phyloP scores from a whole-genome alignment of 2,888 invertebrate species.

The Adineta ricciae region DNA sequence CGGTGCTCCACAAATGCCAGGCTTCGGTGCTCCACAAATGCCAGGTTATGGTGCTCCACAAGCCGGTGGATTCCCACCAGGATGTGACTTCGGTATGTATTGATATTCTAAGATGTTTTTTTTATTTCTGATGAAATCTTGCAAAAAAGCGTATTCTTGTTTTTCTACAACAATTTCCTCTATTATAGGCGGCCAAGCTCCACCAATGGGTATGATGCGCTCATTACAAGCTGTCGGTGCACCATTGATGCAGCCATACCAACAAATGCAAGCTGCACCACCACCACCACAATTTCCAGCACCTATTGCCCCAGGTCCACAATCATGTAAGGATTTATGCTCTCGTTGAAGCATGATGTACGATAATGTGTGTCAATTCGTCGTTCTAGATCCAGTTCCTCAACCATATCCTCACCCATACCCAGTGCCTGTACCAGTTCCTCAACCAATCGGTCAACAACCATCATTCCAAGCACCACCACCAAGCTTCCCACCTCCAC shows the following conservation, averaged over 20 bases:
- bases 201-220: neutral
- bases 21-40: neutral
- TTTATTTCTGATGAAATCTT: too few species aligned
- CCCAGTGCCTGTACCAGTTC: neutral
- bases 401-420: neutral
- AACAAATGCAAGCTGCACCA: constrained; percentile 2
- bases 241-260: neutral
- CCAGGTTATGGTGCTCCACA: neutral
- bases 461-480: too few species aligned
- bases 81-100: too few species aligned
- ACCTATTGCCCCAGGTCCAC: neutral
- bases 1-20: neutral
- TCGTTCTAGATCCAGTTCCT: neutral
- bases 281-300: neutral
- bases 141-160: too few species aligned
- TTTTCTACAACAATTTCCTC: too few species aligned
- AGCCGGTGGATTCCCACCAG: too few species aligned
- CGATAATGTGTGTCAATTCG: too few species aligned
- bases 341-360: too few species aligned
- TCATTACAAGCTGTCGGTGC: neutral
- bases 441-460: neutral
- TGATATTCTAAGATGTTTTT: too few species aligned
- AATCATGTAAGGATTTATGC: neutral
- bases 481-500: neutral
- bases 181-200: neutral